phyloP scores from a whole-genome alignment of 2,113 vertebrate genomes.

The Salvator merianae region DNA sequence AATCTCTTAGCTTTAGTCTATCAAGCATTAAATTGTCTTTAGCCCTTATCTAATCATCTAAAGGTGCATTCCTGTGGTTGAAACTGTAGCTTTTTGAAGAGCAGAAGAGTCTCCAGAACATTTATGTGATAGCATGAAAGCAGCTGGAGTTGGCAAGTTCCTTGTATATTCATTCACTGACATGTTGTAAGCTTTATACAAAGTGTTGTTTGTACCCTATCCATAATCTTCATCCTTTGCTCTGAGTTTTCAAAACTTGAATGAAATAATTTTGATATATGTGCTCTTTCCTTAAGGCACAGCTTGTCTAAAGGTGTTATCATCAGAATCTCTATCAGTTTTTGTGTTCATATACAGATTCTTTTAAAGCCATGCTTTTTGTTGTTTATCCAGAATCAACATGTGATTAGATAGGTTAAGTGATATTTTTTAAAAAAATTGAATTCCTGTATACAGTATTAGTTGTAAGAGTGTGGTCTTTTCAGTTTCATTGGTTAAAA shows the following conservation, averaged over 20 bases:
- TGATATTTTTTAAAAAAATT: too few species aligned
- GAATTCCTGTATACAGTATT: too few species aligned
- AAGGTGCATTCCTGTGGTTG: neutral
- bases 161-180: neutral
- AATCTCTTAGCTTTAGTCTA: neutral
- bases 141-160: too few species aligned
- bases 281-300: constrained; percentile 27
- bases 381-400: constrained; percentile 47
- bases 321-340: constrained; percentile 53
- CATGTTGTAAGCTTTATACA: neutral
- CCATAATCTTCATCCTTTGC: neutral
- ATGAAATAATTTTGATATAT: constrained; percentile 23
- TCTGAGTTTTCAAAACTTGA: neutral
- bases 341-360: constrained; percentile 47
- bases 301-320: constrained; percentile 48
- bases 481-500: neutral
- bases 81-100: neutral
- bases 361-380: constrained; percentile 42
- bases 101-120: neutral
- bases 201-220: neutral
- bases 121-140: too few species aligned
- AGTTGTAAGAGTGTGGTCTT: too few species aligned
- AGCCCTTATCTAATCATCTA: neutral
- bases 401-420: constrained; percentile 4
- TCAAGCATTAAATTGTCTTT: neutral